Percentiles rank a stretch among this genome's conserved stretches.
These are phyloP conservation scores for Dusona sp. DNA, from an alignment of 2,888 invertebrate species.

Conservation along the genomic window DNA sequence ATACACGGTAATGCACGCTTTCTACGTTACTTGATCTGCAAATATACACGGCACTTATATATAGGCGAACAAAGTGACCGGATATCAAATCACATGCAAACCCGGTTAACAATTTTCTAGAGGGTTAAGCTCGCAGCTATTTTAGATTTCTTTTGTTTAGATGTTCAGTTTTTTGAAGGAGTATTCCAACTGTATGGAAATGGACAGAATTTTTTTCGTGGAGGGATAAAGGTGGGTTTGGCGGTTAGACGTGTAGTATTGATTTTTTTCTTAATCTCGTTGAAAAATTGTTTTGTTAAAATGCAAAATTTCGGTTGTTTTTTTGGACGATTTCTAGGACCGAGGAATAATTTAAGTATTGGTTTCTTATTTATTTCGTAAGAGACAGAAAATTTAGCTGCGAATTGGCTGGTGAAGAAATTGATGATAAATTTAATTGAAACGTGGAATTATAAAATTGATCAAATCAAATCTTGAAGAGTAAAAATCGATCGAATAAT, in stretches of 20 bases:
- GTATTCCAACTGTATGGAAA: background rate
- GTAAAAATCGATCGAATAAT: background rate
- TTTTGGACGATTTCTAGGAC: background rate
- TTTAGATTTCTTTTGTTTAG: background rate
- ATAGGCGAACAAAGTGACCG: conserved; percentile 11
- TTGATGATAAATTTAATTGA: too few relatives aligned
- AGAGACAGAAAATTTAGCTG: background rate
- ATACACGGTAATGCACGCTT: background rate
- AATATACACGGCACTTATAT: background rate
- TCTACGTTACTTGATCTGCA: conserved; percentile 2
- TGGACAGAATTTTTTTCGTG: background rate
- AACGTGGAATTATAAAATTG: background rate
- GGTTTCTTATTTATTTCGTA: background rate
- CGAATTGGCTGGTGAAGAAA: too few relatives aligned
- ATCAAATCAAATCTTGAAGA: background rate
- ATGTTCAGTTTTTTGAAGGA: background rate
- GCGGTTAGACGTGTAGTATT: background rate
- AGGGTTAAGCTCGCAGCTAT: background rate
- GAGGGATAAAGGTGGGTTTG: background rate
- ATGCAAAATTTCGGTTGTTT: background rate
- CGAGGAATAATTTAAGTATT: background rate
- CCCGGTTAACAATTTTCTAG: background rate
- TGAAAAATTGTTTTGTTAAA: background rate
- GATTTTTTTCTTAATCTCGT: background rate
- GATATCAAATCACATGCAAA: conserved; percentile 31